Conservation (phyloP, 35 echinoderm and acorn worm genomes). For the Patiria miniata region DNA sequence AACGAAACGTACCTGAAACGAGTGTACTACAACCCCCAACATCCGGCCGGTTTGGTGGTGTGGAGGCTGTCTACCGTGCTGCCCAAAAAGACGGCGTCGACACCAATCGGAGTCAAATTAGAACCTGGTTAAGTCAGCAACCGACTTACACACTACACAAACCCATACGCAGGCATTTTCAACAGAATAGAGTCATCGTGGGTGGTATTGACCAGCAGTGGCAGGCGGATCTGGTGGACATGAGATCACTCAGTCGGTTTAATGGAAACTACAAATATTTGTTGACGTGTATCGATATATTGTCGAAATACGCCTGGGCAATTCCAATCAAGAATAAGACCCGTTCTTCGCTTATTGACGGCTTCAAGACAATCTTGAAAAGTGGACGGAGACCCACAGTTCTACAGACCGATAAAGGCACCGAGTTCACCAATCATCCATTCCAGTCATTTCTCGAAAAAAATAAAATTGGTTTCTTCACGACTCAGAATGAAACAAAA, state of each 20-base stretch:
- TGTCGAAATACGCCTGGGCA: conserved; percentile 73
- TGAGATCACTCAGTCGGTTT: conserved; percentile 16
- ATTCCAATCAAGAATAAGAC: conserved; percentile 56
- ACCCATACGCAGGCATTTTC: conserved; percentile 38
- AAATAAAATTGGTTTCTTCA: conserved; percentile 13
- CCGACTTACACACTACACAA: conserved; percentile 60
- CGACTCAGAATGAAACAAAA: conserved; percentile 50
- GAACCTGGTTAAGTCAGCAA: conserved; percentile 30
- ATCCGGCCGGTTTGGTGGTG: conserved; percentile 63
- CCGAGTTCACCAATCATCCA: conserved; percentile 48
- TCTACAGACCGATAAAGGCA: conserved; percentile 66
- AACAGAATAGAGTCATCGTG: conserved; percentile 56
- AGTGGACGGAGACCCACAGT: conserved; percentile 35
- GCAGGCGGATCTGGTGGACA: conserved; percentile 67
- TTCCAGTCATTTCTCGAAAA: conserved; percentile 18
- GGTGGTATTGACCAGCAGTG: conserved; percentile 63
- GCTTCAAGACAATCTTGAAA: conserved; percentile 53
- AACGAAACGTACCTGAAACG: conserved; percentile 23
- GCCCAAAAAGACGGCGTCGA: neutral
- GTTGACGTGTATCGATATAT: conserved; percentile 66
- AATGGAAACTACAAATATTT: conserved; percentile 59
- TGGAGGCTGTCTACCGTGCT: conserved; percentile 46
- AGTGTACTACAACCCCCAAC: conserved; percentile 51
- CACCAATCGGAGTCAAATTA: neutral
- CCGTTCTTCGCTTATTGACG: neutral